Evolutionary conservation across 2,113 vertebrate species (phyloP), one percentile per base, ranked within the genome.

Genomic region (Cyrtonyx montezumae): DNA sequence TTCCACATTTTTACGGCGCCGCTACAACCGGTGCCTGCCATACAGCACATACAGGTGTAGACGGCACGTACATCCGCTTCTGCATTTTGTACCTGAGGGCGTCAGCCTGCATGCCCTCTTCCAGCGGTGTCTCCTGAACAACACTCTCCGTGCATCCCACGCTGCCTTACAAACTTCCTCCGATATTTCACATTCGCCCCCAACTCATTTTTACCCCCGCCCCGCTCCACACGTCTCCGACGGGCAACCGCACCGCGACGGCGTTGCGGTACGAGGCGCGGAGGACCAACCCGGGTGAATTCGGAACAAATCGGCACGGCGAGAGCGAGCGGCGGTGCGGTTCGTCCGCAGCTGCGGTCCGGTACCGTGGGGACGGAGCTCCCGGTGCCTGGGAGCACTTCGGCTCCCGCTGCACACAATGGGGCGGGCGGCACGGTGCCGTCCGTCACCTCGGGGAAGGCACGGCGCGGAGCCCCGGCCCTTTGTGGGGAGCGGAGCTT

Each of bases 371-470:
- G 45, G 84, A 84, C 32, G 74, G 74, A 87, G 59, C 71, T 46
- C 10, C 3, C 70, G 71, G 37, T 70, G 77, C 83, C 16, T 83
- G 46, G 76, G 87, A 86, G 49, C 76, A 36, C 26, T 20, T 45
- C 7, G 36, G 34, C 46, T 56, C 68, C 65, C 4, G 5, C 55
- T 21, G 67, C 88, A 93, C 93, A 94, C 94, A 96, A 96, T 87
- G 74, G 94, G 82, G 43, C 7, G 1, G 43, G 55, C 30, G 55
- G 55, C 55, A 19, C 55, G 55, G 17, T 7, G 55, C 55, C 32
- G 55, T n/a, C n/a, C 55, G n/a, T 97, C 94, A 92, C 94, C 94
- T 97, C 94, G 93, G 91, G 94, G 91, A 92, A 95, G 93, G 95
- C 88, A 92, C 91, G 9, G 55, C 32, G 55, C 55, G 18, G 55